Evolutionary conservation across 2,797 vertebrate species (phyloP), one percentile per base, ranked within the genome.

Genomic region (Pogoniulus pusillus): DNA sequence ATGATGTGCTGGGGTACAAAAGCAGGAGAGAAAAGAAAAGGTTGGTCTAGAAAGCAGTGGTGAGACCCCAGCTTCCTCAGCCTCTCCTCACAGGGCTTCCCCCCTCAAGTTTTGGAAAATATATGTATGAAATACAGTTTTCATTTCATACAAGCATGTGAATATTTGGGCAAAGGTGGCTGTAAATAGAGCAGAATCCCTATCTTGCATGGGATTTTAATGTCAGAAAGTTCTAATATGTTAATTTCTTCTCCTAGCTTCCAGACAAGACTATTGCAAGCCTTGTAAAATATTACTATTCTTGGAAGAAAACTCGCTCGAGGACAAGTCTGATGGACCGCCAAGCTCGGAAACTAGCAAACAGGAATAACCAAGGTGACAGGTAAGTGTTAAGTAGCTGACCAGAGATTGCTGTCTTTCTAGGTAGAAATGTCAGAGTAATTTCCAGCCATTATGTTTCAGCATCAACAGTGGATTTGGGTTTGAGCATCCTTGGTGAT

Each of bases 191-290:
- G 43, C 29, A 88, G 19, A 55, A 84, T 73, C 74, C 43, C 12
- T 57, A 62, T 57, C 34, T 35, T 51, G 30, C 3, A 16, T 80
- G 20, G 34, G 59, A 53, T 85, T 89, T 71, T 47, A 35, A 17
- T 73, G 87, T 65, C 41, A 4, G 15, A 3, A 92, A 39, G 12
- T 76, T 57, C 73, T 88, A 91, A 96, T 53, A 45, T 82, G 55
- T 88, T 83, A 71, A 75, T 87, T 43, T 86, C 87, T 95, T 91
- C 87, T 95, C 96, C 45, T 96, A 98, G 98, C 97, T 98, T 97
- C 99, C 99, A 81, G 99, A 99, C 95, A 99, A 99, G 89, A 98
- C 99, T 91, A 99, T 99, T 96, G 99, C 98, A 96, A 99, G 99
- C 84, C 98, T 99, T 96, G 99, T 99, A 93, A 99, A 99, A 96